Evolutionary conservation across 1,140 invertebrate genomes (phyloP).

Genomic region (Archegozetes longisetosus): DNA sequence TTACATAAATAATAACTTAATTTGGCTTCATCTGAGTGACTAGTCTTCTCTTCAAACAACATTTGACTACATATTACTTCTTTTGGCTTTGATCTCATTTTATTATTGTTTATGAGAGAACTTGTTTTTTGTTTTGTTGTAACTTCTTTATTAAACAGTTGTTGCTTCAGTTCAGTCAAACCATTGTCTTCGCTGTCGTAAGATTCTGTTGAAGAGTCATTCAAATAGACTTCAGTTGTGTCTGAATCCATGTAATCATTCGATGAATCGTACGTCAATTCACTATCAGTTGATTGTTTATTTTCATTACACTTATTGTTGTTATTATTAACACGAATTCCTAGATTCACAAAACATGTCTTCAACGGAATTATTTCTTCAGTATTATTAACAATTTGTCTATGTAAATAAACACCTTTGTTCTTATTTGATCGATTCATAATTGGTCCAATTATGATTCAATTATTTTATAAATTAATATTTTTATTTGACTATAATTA

Average conservation of each 20-base stretch:
- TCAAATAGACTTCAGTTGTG: too few relatives aligned
- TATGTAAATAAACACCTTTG: too few relatives aligned
- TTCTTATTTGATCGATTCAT: too few relatives aligned
- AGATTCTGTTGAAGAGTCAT: neutral
- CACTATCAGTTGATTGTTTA: too few relatives aligned
- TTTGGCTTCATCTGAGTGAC: neutral
- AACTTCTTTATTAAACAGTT: too few relatives aligned
- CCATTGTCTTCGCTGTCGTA: neutral
- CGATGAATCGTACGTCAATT: too few relatives aligned
- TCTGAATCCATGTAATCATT: too few relatives aligned
- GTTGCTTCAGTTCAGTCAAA: neutral
- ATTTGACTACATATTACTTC: neutral
- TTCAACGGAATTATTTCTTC: neutral
- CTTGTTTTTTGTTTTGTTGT: neutral
- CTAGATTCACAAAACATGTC: neutral
- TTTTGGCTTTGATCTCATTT: neutral
- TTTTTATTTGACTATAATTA: too few relatives aligned
- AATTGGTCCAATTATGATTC: too few relatives aligned
- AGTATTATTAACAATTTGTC: neutral
- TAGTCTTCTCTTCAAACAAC: neutral
- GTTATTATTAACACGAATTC: neutral
- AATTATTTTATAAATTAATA: too few relatives aligned
- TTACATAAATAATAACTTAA: too few relatives aligned
- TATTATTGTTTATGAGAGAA: neutral
- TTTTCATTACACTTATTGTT: too few relatives aligned